phyloP scores from a whole-genome alignment of 2,888 invertebrate genomes.

The Archips crataeganus region DNA sequence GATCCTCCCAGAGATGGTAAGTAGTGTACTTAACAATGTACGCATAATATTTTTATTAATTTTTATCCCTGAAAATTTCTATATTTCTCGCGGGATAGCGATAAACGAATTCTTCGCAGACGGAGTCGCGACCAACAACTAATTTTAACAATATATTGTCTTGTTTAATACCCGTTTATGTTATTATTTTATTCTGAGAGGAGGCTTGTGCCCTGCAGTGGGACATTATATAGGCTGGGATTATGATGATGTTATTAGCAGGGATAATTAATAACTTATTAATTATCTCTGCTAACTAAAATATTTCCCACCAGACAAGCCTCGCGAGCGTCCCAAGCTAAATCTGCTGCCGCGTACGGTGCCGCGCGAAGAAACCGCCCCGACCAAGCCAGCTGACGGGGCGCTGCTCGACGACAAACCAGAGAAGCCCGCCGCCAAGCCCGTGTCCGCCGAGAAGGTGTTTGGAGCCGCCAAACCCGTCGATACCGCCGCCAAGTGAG shows the following conservation, averaged over 20 bases:
- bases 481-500: slow-evolving; percentile 93
- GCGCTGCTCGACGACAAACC: slow-evolving; percentile 53
- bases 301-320: slow-evolving; percentile 66
- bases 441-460: slow-evolving; percentile 89
- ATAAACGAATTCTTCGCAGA: too few relatives aligned
- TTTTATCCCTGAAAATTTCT: too few relatives aligned
- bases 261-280: too few relatives aligned
- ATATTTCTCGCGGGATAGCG: too few relatives aligned
- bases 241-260: too few relatives aligned
- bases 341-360: slow-evolving; percentile 93
- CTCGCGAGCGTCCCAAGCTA: slow-evolving; percentile 91
- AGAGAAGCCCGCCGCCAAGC: slow-evolving; percentile 58
- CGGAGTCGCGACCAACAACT: too few relatives aligned
- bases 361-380: slow-evolving; percentile 85
- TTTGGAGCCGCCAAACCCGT: slow-evolving; percentile 98
- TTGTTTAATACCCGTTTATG: too few relatives aligned
- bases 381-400: slow-evolving; percentile 63
- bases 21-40: neutral
- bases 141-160: too few relatives aligned
- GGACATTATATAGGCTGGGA: too few relatives aligned
- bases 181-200: too few relatives aligned
- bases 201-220: too few relatives aligned
- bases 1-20: slow-evolving; percentile 79
- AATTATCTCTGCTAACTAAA: neutral
- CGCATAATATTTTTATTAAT: too few relatives aligned